Conservation (phyloP, 1,140 invertebrate genomes). For the Drosophila kurseongensis region DNA sequence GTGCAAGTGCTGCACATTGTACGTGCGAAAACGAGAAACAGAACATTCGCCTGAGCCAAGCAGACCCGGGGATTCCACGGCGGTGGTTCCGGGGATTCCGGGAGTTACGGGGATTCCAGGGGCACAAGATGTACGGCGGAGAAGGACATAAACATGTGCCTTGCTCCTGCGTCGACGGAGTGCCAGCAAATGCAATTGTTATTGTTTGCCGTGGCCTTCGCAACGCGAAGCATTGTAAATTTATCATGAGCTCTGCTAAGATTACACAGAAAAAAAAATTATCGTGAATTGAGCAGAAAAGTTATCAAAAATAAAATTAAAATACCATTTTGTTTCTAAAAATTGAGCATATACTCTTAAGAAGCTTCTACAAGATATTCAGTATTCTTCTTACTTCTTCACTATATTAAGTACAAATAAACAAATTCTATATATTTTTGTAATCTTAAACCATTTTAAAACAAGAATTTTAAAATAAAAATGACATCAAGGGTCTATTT, state of each 20-base stretch:
- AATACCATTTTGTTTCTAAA: too few species aligned
- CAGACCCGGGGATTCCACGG: slow-evolving; percentile 5
- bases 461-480: too few species aligned
- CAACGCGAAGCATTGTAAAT: slow-evolving; percentile 34
- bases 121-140: slow-evolving; percentile 15
- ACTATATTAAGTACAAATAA: too few species aligned
- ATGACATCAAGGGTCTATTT: not conserved
- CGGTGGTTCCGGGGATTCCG: not conserved
- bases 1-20: slow-evolving; percentile 52
- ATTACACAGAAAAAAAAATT: slow-evolving; percentile 16
- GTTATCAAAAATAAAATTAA: too few species aligned
- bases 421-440: too few species aligned
- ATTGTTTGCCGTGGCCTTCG: slow-evolving; percentile 51
- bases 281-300: not conserved
- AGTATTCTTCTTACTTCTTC: too few species aligned
- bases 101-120: too few species aligned
- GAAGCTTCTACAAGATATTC: too few species aligned
- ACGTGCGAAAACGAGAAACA: slow-evolving; percentile 67
- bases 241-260: slow-evolving; percentile 35
- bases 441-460: too few species aligned
- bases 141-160: slow-evolving; percentile 53
- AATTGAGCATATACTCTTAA: too few species aligned
- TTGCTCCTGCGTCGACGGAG: slow-evolving; percentile 45
- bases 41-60: slow-evolving; percentile 65
- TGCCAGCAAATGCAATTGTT: slow-evolving; percentile 56